Conservation (phyloP, 2,113 vertebrate species). For the Eretmochelys imbricata region DNA sequence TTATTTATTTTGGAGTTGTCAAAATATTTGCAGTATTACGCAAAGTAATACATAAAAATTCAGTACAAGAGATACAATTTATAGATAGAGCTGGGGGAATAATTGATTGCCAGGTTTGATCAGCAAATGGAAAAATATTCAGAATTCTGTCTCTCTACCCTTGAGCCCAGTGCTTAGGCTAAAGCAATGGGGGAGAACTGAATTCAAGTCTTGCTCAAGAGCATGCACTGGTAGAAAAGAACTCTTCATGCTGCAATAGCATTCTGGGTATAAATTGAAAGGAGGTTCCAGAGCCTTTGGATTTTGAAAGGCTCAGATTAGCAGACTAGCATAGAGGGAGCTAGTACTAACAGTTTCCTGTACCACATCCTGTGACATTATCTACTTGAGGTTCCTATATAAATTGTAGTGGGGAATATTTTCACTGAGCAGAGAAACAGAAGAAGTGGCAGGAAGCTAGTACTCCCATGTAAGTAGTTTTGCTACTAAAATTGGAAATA, state of each 20-base stretch:
- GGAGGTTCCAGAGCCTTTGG: neutral
- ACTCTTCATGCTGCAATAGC: neutral
- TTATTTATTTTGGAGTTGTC: no score
- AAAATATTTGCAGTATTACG: no score
- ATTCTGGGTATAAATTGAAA: neutral
- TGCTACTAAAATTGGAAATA: neutral
- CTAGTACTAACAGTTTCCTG: neutral
- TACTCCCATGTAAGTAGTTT: neutral
- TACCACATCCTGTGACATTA: neutral
- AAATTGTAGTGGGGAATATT: neutral
- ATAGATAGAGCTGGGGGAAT: neutral
- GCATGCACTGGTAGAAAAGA: neutral
- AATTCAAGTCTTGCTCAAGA: neutral
- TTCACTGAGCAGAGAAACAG: neutral
- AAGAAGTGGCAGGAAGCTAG: neutral
- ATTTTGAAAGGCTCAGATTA: neutral
- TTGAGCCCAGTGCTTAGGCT: neutral
- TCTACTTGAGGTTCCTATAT: neutral
- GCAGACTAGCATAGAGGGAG: neutral
- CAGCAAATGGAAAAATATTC: neutral
- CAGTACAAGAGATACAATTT: no score
- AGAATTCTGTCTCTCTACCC: neutral
- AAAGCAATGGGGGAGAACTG: neutral
- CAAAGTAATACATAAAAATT: no score
- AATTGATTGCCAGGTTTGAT: neutral